Evolutionary conservation across 2,888 invertebrate species (phyloP), one percentile per base, ranked within the genome.

Genomic region (Drosophila flavopinicola): DNA sequence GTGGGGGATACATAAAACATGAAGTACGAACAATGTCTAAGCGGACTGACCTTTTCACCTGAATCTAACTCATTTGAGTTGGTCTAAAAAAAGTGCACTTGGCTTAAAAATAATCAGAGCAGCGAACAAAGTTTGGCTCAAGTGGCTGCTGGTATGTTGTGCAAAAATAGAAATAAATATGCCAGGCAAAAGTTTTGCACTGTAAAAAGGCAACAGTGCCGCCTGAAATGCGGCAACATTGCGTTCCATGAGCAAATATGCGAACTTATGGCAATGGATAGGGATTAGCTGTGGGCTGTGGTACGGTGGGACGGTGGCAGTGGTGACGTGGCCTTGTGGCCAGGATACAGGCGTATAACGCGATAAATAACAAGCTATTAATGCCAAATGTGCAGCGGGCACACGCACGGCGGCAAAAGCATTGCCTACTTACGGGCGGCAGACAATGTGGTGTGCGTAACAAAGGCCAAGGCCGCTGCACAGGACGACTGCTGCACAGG

Each of bases 351-450:
- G 59, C 74, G 51, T 58, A 53, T 60, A 74, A 58, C 66, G 74
- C 80, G 66, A 80, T 80, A 80, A 85, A 80, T 80, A 80, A 80
- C 86, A 79, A 66, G 80, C 86, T 66, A 80, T 80, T 80, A 80
- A 80, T 83, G 77, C 79, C 80, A 74, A 78, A 72, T 84, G 72
- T 65, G 74, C 86, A 74, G 42, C 45, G 7, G 20, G 38, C 25
- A 60, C 45, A 54, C 48, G n/a, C 49, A 41, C 25, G 29, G 15
- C 56, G 37, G 7, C 24, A 10, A 64, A 72, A 56, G 27, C 61
- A 37, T 57, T 66, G 61, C 65, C 61, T 53, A 74, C 61, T 78
- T 66, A 54, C 23, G 30, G 44, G 49, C 41, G 42, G 58, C 51
- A 67, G 70, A 72, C 75, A 75, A 51, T 37, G 48, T 41, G 54